A percentile compares a stretch with the other conserved stretches of the same genome.
Evolutionary conservation across 2,113 vertebrate genomes (phyloP).

Genomic region (Oncorhynchus kisutch): DNA sequence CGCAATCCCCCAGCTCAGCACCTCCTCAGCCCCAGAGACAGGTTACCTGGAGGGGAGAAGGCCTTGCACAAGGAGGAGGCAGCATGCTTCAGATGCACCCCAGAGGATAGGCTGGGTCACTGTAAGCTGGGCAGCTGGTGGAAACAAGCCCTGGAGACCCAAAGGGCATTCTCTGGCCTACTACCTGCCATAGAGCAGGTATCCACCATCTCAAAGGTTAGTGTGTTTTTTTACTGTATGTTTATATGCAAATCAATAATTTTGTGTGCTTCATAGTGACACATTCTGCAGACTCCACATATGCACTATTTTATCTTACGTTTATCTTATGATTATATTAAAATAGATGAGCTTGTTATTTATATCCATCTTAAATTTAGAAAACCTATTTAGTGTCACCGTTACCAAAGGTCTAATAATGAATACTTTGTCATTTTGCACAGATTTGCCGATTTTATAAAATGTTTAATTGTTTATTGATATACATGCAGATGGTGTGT

Average conservation of each 20-base stretch:
- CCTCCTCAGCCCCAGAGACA: background rate
- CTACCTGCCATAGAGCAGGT: slow-evolving; percentile 21
- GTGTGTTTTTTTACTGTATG: background rate
- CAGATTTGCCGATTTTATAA: background rate
- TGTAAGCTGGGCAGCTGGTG: slow-evolving; percentile 40
- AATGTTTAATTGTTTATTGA: background rate
- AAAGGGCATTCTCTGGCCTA: slow-evolving; percentile 14
- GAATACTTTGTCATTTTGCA: background rate
- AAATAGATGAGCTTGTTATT: background rate
- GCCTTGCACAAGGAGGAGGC: slow-evolving; percentile 19
- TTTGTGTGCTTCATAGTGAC: background rate
- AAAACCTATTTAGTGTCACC: background rate
- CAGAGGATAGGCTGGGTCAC: slow-evolving; percentile 29
- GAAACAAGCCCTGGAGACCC: slow-evolving; percentile 32
- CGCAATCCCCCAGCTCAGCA: background rate
- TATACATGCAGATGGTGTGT: background rate
- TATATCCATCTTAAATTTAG: background rate
- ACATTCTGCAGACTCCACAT: background rate
- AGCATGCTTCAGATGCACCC: slow-evolving; percentile 9
- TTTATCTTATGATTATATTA: no score
- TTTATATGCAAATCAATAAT: background rate
- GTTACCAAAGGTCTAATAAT: slow-evolving; percentile 3
- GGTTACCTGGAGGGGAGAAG: slow-evolving; percentile 2
- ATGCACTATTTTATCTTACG: no score
- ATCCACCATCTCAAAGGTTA: slow-evolving; percentile 24